phyloP scores from a whole-genome alignment of 2,113 vertebrate genomes.

The Petrocephalus microphthalmus region DNA sequence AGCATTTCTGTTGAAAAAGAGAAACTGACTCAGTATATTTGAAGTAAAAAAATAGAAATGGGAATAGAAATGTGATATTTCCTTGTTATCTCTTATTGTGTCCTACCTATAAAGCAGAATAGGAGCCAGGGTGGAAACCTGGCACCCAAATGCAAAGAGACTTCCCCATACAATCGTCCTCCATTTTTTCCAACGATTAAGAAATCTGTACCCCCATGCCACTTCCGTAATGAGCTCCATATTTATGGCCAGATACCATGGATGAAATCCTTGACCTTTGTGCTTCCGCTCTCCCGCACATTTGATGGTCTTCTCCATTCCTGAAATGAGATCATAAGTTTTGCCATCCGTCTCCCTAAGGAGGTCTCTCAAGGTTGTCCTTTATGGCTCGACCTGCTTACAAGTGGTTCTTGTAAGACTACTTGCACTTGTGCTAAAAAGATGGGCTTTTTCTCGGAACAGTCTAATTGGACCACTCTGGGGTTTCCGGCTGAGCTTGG shows the following conservation, averaged over 20 bases:
- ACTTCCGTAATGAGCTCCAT: constrained; percentile 37
- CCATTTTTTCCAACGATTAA: constrained; percentile 14
- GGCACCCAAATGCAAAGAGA: constrained; percentile 11
- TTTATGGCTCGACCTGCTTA: not conserved
- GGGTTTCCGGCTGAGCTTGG: not conserved
- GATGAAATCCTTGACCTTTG: constrained; percentile 33
- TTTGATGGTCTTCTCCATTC: not conserved
- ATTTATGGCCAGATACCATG: constrained; percentile 29
- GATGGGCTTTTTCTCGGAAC: not conserved
- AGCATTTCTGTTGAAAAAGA: constrained; percentile 25
- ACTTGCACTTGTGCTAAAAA: not conserved
- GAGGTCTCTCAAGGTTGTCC: constrained; percentile 10
- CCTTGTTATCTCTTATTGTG: constrained; percentile 22
- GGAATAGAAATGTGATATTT: constrained; percentile 30
- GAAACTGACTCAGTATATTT: constrained; percentile 34
- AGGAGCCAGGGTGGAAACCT: not conserved
- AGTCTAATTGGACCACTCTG: not conserved
- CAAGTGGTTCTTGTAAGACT: not conserved
- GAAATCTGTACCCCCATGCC: constrained; percentile 28
- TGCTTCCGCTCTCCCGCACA: not conserved
- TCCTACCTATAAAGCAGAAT: constrained; percentile 29
- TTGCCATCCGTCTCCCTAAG: constrained; percentile 5
- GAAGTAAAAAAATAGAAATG: constrained; percentile 16
- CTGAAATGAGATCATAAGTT: not conserved
- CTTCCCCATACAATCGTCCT: constrained; percentile 17